Evolutionary conservation across 1,140 invertebrate genomes (phyloP).

Genomic region (Drosophila persimilis): DNA sequence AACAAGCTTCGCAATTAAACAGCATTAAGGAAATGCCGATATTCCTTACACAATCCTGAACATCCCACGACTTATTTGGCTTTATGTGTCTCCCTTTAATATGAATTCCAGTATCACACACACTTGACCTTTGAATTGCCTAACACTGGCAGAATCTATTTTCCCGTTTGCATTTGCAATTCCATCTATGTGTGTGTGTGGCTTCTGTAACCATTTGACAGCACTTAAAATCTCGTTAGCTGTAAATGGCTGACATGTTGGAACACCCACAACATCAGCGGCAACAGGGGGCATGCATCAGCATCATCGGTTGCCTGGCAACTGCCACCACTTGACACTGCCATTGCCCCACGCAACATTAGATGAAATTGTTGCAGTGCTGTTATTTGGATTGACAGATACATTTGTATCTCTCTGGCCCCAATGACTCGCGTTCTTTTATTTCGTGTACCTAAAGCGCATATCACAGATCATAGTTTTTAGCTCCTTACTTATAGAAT

Average conservation of each 20-base stretch:
- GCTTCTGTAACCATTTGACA: slow-evolving; percentile 47
- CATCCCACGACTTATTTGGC: too few species aligned
- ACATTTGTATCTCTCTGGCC: slow-evolving; percentile 37
- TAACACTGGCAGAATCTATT: slow-evolving; percentile 9
- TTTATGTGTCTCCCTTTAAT: too few species aligned
- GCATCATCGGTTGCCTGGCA: slow-evolving; percentile 16
- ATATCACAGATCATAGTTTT: not conserved
- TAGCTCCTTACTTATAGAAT: slow-evolving; percentile 5
- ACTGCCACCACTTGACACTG: slow-evolving; percentile 13
- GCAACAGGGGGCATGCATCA: not conserved
- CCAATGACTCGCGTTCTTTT: slow-evolving; percentile 16
- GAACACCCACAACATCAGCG: slow-evolving; percentile 23
- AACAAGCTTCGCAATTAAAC: too few species aligned
- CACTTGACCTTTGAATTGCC: slow-evolving; percentile 12
- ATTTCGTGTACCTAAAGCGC: not conserved
- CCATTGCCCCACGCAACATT: slow-evolving; percentile 25
- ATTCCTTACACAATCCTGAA: too few species aligned
- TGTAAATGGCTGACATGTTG: slow-evolving; percentile 46
- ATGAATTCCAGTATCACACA: not conserved
- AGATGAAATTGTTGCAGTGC: slow-evolving; percentile 43
- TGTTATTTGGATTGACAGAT: slow-evolving; percentile 45
- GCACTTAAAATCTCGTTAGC: slow-evolving; percentile 54
- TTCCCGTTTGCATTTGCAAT: slow-evolving; percentile 22
- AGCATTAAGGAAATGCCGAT: too few species aligned
- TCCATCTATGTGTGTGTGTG: not conserved